Evolutionary conservation across 2,113 vertebrate genomes (phyloP).

Genomic region (Psittacara wagleri): DNA sequence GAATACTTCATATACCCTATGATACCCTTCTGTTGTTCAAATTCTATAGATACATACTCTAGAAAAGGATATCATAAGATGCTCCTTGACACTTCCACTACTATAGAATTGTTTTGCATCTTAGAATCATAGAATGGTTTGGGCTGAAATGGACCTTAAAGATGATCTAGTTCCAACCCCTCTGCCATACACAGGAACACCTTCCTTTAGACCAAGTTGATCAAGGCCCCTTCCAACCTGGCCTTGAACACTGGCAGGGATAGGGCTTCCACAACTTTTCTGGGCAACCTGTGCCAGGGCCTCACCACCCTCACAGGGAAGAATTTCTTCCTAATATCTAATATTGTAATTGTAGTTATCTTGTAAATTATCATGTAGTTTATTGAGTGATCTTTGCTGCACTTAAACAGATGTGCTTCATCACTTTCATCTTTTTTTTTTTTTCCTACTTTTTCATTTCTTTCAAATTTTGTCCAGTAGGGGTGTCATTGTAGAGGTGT

Average conservation of each 20-base stretch:
- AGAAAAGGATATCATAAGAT: neutral
- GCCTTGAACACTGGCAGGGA: neutral
- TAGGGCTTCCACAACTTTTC: neutral
- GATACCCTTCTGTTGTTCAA: neutral
- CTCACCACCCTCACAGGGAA: neutral
- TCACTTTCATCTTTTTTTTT: neutral
- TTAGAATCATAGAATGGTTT: neutral
- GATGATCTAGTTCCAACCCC: neutral
- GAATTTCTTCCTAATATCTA: neutral
- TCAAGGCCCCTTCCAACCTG: neutral
- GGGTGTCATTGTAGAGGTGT: neutral
- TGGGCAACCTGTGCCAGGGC: neutral
- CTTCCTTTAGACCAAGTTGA: neutral
- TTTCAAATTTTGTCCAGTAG: neutral
- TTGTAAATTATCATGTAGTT: neutral
- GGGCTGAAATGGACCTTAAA: neutral
- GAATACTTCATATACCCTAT: neutral
- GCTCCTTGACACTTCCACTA: neutral
- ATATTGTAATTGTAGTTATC: neutral
- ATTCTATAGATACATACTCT: neutral
- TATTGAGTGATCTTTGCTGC: neutral
- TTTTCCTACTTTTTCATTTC: neutral
- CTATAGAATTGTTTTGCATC: neutral
- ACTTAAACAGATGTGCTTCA: neutral
- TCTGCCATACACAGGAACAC: neutral